Conservation (phyloP, 2,113 vertebrate genomes). For the Opisthocomus hoazin region DNA sequence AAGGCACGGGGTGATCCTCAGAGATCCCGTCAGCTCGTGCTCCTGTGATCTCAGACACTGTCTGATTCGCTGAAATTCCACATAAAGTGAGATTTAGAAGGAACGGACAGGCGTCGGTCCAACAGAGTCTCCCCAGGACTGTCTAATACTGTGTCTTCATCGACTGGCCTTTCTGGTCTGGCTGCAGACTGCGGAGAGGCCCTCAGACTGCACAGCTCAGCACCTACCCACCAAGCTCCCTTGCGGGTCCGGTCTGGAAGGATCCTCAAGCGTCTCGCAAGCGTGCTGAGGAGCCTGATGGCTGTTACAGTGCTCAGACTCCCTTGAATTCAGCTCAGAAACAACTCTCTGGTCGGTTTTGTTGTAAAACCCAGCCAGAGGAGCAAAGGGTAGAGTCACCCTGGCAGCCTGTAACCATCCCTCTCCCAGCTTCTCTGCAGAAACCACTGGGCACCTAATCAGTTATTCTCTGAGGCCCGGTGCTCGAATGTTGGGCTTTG, state of each 20-base stretch:
- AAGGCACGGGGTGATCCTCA: background rate
- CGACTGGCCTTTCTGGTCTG: background rate
- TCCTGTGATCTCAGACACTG: background rate
- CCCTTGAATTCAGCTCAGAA: background rate
- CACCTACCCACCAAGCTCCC: background rate
- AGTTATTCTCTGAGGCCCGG: rapidly evolving
- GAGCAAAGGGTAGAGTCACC: background rate
- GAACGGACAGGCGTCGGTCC: background rate
- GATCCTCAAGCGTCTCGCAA: background rate
- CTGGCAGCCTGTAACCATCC: background rate
- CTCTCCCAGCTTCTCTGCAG: background rate
- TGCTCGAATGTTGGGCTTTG: background rate
- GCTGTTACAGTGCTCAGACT: background rate
- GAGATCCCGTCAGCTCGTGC: background rate
- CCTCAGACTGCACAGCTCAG: background rate
- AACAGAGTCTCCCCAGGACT: background rate
- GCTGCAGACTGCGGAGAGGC: background rate
- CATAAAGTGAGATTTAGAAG: background rate
- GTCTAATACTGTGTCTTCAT: background rate
- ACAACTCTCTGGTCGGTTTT: background rate
- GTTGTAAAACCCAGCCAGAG: background rate
- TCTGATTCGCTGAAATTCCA: background rate
- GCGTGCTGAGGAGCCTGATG: background rate
- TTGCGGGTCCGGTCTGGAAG: background rate
- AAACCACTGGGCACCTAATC: background rate